phyloP scores from a whole-genome alignment of 2,888 invertebrate genomes.

The Machimus atricapillus region DNA sequence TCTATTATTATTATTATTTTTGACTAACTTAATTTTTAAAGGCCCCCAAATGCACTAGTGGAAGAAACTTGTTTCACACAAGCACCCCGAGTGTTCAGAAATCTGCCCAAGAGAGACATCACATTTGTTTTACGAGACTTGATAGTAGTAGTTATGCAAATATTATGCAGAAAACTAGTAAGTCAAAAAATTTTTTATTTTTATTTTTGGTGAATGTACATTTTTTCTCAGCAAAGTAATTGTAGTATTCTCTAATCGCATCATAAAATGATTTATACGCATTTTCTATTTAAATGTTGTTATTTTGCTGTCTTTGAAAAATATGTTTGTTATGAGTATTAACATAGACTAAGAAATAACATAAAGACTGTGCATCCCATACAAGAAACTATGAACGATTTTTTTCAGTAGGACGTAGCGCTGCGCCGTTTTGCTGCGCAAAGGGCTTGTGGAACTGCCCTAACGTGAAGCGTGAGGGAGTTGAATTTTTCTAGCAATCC shows the following conservation, averaged over 20 bases:
- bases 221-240: background rate
- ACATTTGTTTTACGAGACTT: slow-evolving; percentile 39
- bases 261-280: background rate
- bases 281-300: background rate
- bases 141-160: slow-evolving; percentile 17
- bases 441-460: too few species aligned
- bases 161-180: slow-evolving; percentile 31
- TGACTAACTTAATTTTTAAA: background rate
- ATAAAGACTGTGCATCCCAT: too few species aligned
- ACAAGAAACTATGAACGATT: too few species aligned
- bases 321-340: background rate
- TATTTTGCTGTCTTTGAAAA: background rate
- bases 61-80: background rate
- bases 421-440: too few species aligned
- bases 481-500: too few species aligned
- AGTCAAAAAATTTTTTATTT: background rate
- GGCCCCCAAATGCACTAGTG: background rate
- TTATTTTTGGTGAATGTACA: background rate
- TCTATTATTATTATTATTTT: background rate
- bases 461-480: too few species aligned
- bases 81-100: background rate
- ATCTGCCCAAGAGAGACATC: background rate
- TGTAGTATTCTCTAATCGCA: background rate
- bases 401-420: too few species aligned
- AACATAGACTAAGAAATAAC: too few species aligned